These are phyloP conservation scores for Pogoniulus pusillus DNA, from an alignment of 2,797 vertebrate genomes.

Conservation along the genomic window DNA sequence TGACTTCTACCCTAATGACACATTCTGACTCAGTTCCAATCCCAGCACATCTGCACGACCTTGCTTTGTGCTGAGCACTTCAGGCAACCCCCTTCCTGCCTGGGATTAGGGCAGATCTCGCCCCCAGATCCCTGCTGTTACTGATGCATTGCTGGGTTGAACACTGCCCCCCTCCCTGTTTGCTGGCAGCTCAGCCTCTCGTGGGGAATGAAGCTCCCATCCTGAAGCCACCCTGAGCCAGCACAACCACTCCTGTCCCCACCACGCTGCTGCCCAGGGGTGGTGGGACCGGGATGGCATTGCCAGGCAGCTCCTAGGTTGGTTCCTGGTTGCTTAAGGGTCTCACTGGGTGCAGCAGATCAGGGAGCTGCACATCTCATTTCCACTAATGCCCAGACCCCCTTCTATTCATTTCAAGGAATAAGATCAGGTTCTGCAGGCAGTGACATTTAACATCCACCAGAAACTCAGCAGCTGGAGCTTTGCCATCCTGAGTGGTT, in stretches of 20 bases:
- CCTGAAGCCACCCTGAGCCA: neutral
- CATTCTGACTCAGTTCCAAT: neutral
- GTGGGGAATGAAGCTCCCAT: rapidly evolving
- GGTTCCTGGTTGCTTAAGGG: neutral
- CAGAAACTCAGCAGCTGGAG: neutral
- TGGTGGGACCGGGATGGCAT: rapidly evolving
- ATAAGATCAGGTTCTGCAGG: neutral
- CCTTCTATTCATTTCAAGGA: conserved; percentile 10
- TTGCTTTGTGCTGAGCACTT: neutral
- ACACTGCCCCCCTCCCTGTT: rapidly evolving
- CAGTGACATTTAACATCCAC: neutral
- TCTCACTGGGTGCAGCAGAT: neutral
- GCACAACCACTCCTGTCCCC: rapidly evolving
- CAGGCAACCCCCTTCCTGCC: neutral
- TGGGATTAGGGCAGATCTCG: neutral
- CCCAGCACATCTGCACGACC: neutral
- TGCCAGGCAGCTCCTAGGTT: rapidly evolving
- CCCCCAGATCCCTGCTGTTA: rapidly evolving
- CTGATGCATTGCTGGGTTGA: neutral
- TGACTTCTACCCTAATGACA: neutral
- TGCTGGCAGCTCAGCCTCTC: rapidly evolving
- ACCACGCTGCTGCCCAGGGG: rapidly evolving
- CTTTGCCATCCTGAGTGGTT: neutral
- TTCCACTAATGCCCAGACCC: conserved; percentile 36
- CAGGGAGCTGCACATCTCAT: neutral